Evolutionary conservation across 2,888 invertebrate species (phyloP).

Genomic region (Epirrhoe tristata): DNA sequence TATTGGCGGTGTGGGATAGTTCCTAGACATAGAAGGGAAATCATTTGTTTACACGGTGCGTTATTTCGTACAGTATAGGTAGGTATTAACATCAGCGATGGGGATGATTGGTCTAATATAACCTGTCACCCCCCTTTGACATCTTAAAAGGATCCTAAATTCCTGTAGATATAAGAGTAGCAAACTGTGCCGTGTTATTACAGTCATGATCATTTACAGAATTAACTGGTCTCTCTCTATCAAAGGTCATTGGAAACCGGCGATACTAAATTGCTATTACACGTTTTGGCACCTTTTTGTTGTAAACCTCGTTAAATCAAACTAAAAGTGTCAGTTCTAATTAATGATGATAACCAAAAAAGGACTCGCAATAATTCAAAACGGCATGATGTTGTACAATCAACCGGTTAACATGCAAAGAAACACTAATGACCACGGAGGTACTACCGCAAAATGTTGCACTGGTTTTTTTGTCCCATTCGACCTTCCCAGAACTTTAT

Average conservation of each 20-base stretch:
- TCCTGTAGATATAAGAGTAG: too few species aligned
- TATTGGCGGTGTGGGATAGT: too few species aligned
- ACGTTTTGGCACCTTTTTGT: conserved; percentile 9
- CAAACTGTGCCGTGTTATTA: too few species aligned
- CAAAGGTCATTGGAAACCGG: background rate
- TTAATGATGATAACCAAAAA: conserved; percentile 59
- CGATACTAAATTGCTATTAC: background rate
- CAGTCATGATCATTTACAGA: too few species aligned
- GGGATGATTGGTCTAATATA: too few species aligned
- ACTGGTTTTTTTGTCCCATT: conserved; percentile 68
- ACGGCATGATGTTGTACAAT: conserved; percentile 56
- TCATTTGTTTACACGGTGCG: too few species aligned
- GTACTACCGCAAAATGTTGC: conserved; percentile 62
- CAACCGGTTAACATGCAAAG: conserved; percentile 51
- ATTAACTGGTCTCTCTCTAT: too few species aligned
- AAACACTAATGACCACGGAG: conserved; percentile 65
- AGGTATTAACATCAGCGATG: too few species aligned
- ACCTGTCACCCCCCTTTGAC: too few species aligned
- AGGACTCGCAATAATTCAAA: conserved; percentile 64
- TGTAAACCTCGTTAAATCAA: conserved; percentile 26
- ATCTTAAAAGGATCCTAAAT: too few species aligned
- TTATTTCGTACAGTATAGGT: too few species aligned
- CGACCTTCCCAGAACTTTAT: conserved; percentile 74
- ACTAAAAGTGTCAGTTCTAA: conserved; percentile 48
- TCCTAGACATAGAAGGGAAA: too few species aligned